These are phyloP conservation scores for Bufotes viridis DNA, from an alignment of 2,797 vertebrate species.

Conservation along the genomic window DNA sequence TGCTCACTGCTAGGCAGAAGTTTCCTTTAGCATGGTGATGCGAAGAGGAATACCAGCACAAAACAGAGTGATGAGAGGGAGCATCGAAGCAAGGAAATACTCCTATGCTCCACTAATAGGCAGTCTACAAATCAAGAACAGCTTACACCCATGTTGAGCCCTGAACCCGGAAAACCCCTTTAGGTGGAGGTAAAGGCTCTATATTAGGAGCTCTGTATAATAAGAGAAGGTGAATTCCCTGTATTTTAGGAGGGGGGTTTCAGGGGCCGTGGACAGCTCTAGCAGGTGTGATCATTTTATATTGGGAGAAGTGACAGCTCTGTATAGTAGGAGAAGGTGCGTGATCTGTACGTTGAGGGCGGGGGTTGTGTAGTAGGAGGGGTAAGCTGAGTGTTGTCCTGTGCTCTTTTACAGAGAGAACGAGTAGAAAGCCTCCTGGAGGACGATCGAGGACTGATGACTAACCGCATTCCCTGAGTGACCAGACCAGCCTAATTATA, in stretches of 20 bases:
- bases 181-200: neutral
- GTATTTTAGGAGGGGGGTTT: neutral
- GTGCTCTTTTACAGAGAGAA: slow-evolving; percentile 66
- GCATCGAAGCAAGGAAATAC: too few relatives aligned
- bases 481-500: neutral
- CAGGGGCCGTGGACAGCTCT: too few relatives aligned
- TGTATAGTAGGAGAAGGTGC: neutral
- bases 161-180: neutral
- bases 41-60: too few relatives aligned
- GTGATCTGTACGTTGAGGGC: neutral
- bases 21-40: too few relatives aligned
- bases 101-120: too few relatives aligned
- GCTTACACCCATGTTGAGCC: too few relatives aligned
- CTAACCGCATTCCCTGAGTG: slow-evolving; percentile 61
- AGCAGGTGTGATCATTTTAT: neutral
- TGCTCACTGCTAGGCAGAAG: too few relatives aligned
- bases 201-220: neutral
- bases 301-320: neutral
- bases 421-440: slow-evolving; percentile 69
- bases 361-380: neutral
- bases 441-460: slow-evolving; percentile 66
- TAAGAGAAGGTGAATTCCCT: neutral
- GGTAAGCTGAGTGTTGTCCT: neutral
- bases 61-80: too few relatives aligned
- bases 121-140: too few relatives aligned